Evolutionary conservation across 2,797 vertebrate genomes (phyloP), one percentile per base, ranked within the genome.

Genomic region (Hydrocynus forskahlii): DNA sequence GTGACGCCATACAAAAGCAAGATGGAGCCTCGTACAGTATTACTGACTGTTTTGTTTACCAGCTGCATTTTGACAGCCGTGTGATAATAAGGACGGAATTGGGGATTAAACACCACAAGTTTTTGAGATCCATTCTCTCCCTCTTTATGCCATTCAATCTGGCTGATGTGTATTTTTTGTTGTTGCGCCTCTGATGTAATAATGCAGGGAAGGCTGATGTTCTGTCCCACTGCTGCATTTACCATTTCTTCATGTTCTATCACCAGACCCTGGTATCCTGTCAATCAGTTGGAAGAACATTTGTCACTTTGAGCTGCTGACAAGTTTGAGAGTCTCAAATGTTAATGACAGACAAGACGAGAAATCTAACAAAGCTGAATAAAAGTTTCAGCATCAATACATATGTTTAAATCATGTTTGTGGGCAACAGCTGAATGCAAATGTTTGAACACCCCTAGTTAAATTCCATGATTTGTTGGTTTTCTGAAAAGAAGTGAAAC

Each of bases 141-240:
- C 5, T 35, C 38, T 83, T 85, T 91, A 2, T 0, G 7, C 92
- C 93, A 95, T 84, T 93, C 90, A 17, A 85, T 40, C 0, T 55
- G 86, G 59, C 21, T 35, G 16, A 90, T 35, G 0, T 0, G 57
- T 21, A 63, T 0, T 14, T 1, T 0, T 4, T 25, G 0, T 0
- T 29, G 29, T 29, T 29, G 29, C 29, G 1, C 29, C 29, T 0
- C 2, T 0, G 0, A 7, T 29, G 69, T 19, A 4, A 90, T 0
- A 29, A 16, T 2, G 67, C 93, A 94, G 1, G 80, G 81, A 52
- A 95, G 70, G 12, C 21, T 85, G 64, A 88, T 19, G 23, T 82
- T 74, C 25, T 90, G 52, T 23, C 92, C 92, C 76, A 59, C 85
- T 7, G 23, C 45, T 16, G 79, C 90, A 25, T 88, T 89, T 67